phyloP scores from a whole-genome alignment of 2,113 vertebrate species.

The Microtus pennsylvanicus region DNA sequence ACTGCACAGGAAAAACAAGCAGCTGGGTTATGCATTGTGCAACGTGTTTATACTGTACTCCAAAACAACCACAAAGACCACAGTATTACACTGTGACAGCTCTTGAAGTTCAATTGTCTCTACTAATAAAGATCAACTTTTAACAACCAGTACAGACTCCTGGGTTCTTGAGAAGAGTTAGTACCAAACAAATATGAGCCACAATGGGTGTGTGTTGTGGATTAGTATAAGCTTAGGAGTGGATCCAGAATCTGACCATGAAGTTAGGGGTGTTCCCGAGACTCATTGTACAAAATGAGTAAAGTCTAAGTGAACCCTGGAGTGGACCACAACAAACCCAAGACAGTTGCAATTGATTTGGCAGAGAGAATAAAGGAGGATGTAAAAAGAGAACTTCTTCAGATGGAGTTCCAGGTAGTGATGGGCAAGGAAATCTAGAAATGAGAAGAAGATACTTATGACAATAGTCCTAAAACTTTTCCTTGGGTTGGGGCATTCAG shows the following conservation, averaged over 20 bases:
- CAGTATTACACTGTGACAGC: conserved; percentile 68
- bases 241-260: background rate
- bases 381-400: background rate
- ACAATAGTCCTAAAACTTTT: background rate
- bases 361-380: background rate
- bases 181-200: conserved; percentile 45
- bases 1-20: conserved; percentile 76
- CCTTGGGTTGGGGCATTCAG: background rate
- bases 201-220: background rate
- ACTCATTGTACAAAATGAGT: background rate
- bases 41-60: conserved; percentile 55
- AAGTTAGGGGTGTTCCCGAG: background rate
- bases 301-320: background rate
- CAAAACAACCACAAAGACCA: conserved; percentile 61
- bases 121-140: conserved; percentile 68
- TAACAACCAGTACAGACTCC: conserved; percentile 19
- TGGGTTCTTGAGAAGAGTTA: conserved; percentile 25
- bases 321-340: background rate
- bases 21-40: conserved; percentile 71
- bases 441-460: background rate
- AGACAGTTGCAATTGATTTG: background rate
- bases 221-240: background rate
- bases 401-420: background rate
- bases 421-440: conserved; percentile 23
- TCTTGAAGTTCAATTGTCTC: conserved; percentile 73